Evolutionary conservation across 2,888 invertebrate genomes (phyloP), one percentile per base, ranked within the genome.

Genomic region (Tuta absoluta): DNA sequence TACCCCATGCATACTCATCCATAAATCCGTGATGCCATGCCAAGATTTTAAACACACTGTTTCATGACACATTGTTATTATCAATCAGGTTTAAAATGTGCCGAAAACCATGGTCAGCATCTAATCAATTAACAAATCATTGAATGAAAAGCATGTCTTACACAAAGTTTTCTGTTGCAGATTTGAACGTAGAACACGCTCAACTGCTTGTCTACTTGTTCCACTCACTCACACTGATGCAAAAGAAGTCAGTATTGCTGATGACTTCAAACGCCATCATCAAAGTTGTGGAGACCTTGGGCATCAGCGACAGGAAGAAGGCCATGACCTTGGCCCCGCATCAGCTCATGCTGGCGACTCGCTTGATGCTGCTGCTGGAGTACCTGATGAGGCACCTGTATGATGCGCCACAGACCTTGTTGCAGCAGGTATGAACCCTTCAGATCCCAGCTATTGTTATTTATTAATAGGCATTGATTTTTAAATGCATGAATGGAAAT

Each of bases 341-440:
- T 73, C 98, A 98, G 84, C 92, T 98, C 48, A 93, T 98, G 79
- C 93, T 97, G 79, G 92, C 97, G 1, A 96, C 98, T 0, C 93
- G 98, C 62, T 87, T 99, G 62, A 91, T 98, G 74, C 92, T 98
- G 37, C 92, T 99, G 19, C 93, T 99, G 69, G 99, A 99, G 80
- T 99, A 99, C 79, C 94, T 99, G 69, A 97, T 99, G 95, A 96
- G 97, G 80, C 97, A 98, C 89, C 92, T 99, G 48, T 99, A 99
- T 78, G 98, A 98, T 80, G 97, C 98, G 0, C 98, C 98, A 0
- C 94, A 96, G 21, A 94, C 94, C 19, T 88, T 98, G 63, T 89
- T 98, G 49, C 97, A 97, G 84, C 98, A 98, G 93, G 97, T 97
- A 77, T 70, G 37, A 33, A 19, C 37, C n/a, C n/a, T n/a, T n/a